Conservation (phyloP, 23 tunicate genomes). For the Diplosoma virens region DNA sequence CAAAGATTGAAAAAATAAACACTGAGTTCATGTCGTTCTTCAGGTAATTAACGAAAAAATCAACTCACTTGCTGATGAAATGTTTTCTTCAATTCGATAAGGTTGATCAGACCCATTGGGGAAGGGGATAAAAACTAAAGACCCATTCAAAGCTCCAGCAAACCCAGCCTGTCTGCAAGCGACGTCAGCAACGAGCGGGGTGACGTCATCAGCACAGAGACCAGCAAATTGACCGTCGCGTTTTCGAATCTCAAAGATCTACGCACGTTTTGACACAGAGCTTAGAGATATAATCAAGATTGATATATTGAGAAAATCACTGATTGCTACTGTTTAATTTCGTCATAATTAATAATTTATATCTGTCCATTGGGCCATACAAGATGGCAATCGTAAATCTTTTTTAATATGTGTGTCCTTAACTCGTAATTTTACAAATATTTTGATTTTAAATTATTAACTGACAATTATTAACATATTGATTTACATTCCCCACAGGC, state of each 20-base stretch:
- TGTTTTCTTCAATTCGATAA: slow-evolving; percentile 13
- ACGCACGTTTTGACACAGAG: too few species aligned
- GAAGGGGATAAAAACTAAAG: slow-evolving; percentile 24
- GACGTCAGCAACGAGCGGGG: slow-evolving; percentile 42
- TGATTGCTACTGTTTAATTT: too few species aligned
- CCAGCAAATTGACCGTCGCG: slow-evolving; percentile 37
- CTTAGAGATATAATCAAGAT: too few species aligned
- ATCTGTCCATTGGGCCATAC: too few species aligned
- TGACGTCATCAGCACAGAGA: slow-evolving; percentile 66
- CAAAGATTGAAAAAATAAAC: background rate
- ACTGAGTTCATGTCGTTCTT: background rate
- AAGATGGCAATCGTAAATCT: too few species aligned
- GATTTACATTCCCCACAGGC: too few species aligned
- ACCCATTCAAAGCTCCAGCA: slow-evolving; percentile 27
- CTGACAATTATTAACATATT: too few species aligned
- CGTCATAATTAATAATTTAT: too few species aligned
- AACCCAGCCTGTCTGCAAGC: slow-evolving; percentile 49
- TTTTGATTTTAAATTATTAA: too few species aligned
- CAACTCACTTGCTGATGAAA: background rate
- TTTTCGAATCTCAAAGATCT: slow-evolving; percentile 58
- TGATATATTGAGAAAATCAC: too few species aligned
- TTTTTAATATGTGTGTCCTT: too few species aligned
- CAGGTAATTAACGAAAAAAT: background rate
- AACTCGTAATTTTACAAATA: too few species aligned
- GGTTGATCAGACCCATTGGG: background rate